Evolutionary conservation across 2,888 invertebrate genomes (phyloP).

Genomic region (Drosophila antonietae): DNA sequence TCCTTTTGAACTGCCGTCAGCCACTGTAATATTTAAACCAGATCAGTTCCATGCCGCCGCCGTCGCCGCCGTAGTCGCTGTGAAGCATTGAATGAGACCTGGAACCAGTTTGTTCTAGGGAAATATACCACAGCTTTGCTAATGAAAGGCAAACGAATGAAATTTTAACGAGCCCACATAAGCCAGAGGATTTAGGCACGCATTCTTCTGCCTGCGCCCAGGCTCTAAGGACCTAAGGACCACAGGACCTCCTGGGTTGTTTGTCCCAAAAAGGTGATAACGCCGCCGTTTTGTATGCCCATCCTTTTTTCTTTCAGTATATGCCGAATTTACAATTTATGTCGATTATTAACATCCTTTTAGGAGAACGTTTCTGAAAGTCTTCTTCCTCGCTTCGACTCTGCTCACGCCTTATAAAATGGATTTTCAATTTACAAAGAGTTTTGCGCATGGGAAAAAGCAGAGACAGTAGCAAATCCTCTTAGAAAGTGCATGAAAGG

Average conservation of each 20-base stretch:
- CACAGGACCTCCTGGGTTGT: constrained; percentile 74
- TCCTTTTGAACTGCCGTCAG: constrained; percentile 77
- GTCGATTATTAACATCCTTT: constrained; percentile 64
- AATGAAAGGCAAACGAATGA: constrained; percentile 74
- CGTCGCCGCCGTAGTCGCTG: constrained; percentile 19
- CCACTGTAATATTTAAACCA: constrained; percentile 79
- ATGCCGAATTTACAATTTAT: constrained; percentile 57
- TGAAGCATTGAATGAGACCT: constrained; percentile 28
- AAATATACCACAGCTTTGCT: constrained; percentile 74
- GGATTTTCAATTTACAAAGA: constrained; percentile 1
- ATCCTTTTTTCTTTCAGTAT: constrained; percentile 24
- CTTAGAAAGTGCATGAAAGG: constrained; percentile 7
- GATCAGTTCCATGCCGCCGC: constrained; percentile 63
- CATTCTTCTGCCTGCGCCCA: constrained; percentile 24
- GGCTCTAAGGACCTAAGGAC: constrained; percentile 42
- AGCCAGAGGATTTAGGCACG: constrained; percentile 29
- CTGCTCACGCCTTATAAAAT: constrained; percentile 34
- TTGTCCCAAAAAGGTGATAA: constrained; percentile 77
- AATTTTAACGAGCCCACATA: constrained; percentile 73
- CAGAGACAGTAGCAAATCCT: constrained; percentile 22
- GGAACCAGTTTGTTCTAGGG: constrained; percentile 40
- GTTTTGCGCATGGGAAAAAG: constrained; percentile 8
- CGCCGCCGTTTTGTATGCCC: constrained; percentile 53
- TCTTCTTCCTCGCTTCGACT: neutral
- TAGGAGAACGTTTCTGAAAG: constrained; percentile 36